Percentiles rank a stretch among this genome's conserved stretches.
These are phyloP conservation scores for Bradypodion ventrale DNA, from an alignment of 2,797 vertebrate species.

Conservation along the genomic window DNA sequence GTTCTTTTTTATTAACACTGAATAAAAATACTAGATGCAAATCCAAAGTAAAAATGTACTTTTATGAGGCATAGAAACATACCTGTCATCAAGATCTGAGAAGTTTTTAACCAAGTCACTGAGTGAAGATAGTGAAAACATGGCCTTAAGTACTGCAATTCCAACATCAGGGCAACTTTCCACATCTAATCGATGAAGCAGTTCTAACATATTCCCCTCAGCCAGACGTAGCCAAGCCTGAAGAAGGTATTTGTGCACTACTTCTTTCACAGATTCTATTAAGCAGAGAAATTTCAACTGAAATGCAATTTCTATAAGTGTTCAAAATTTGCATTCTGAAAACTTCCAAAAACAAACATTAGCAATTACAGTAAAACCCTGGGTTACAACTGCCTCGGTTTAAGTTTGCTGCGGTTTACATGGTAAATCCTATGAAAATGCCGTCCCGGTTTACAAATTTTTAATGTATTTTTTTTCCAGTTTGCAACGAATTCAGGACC, in stretches of 20 bases:
- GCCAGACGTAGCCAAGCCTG: slow-evolving; percentile 86
- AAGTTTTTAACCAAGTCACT: slow-evolving; percentile 78
- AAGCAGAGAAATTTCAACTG: slow-evolving; percentile 40
- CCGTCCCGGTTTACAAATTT: too few species aligned
- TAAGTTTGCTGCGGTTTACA: too few species aligned
- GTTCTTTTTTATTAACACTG: not conserved
- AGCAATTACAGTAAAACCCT: too few species aligned
- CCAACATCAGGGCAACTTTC: slow-evolving; percentile 91
- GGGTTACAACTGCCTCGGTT: too few species aligned
- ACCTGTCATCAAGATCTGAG: slow-evolving; percentile 84
- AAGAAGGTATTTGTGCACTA: slow-evolving; percentile 83
- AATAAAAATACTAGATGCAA: not conserved
- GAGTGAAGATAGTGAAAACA: slow-evolving; percentile 78
- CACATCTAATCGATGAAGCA: slow-evolving; percentile 92
- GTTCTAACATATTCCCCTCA: slow-evolving; percentile 83
- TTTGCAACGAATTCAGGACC: too few species aligned
- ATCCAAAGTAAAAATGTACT: slow-evolving; percentile 17
- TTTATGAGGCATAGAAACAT: slow-evolving; percentile 27
- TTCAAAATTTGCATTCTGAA: not conserved
- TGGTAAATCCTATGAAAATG: too few species aligned
- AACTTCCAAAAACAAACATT: too few species aligned
- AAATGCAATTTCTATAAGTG: not conserved
- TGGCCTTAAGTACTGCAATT: slow-evolving; percentile 77
- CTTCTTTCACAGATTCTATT: slow-evolving; percentile 86
- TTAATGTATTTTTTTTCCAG: too few species aligned